Percentiles rank a stretch among this genome's conserved stretches.
Conservation (phyloP, 1,140 invertebrate species). For the Apocrypta bakeri region DNA sequence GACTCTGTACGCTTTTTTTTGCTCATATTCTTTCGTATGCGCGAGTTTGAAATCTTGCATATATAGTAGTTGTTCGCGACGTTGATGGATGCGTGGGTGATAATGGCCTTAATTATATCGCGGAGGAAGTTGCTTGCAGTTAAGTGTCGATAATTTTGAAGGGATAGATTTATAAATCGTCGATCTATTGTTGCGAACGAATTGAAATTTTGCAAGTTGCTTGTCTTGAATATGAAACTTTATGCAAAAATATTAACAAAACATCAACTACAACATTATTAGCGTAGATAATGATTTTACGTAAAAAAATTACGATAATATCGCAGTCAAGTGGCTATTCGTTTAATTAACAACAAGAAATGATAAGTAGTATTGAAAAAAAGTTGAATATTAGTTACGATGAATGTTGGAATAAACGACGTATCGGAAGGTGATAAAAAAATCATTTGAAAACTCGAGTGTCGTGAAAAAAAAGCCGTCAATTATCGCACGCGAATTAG, state of each 20-base stretch:
- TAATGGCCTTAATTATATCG: slow-evolving; percentile 19
- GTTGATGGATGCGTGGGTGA: slow-evolving; percentile 22
- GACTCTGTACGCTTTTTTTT: neutral
- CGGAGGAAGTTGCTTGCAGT: too few relatives aligned
- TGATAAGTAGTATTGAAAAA: neutral
- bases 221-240: neutral
- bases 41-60: neutral
- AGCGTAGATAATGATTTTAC: neutral
- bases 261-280: neutral
- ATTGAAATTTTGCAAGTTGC: too few relatives aligned
- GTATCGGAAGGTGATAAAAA: too few relatives aligned
- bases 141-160: neutral
- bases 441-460: too few relatives aligned
- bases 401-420: neutral
- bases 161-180: too few relatives aligned
- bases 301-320: neutral
- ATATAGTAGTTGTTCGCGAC: neutral
- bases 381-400: neutral
- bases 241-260: neutral
- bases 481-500: neutral
- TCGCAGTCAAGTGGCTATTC: neutral
- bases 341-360: neutral
- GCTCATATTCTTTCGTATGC: neutral
- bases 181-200: neutral
- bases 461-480: too few relatives aligned